phyloP scores from a whole-genome alignment of 2,113 vertebrate genomes.

The Myotis lucifugus region DNA sequence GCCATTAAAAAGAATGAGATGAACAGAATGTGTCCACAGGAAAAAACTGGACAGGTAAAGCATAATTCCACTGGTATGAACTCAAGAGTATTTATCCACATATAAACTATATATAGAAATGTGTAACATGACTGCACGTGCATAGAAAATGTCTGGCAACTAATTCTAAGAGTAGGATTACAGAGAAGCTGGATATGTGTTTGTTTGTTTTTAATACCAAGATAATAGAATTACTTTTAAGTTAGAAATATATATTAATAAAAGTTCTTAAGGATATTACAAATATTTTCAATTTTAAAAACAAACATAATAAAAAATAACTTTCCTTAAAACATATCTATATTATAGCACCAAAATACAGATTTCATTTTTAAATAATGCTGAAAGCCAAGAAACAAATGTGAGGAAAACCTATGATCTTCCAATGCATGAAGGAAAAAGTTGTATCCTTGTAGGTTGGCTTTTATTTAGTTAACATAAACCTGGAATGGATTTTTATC shows the following conservation, averaged over 20 bases:
- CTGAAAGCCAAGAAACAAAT: slow-evolving; percentile 56
- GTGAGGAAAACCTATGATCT: slow-evolving; percentile 59
- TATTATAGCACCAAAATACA: background rate
- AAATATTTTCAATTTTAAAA: slow-evolving; percentile 49
- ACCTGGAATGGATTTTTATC: slow-evolving; percentile 80
- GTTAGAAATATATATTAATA: slow-evolving; percentile 10
- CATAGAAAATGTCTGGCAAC: background rate
- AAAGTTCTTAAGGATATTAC: slow-evolving; percentile 24
- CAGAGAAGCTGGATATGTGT: background rate
- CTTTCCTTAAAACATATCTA: slow-evolving; percentile 6
- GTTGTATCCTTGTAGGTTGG: slow-evolving; percentile 60
- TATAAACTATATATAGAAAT: background rate
- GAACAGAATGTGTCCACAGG: background rate
- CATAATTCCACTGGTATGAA: background rate
- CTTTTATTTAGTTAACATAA: slow-evolving; percentile 75
- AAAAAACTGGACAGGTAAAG: background rate
- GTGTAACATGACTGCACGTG: background rate
- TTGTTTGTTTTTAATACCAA: background rate
- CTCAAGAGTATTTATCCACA: background rate
- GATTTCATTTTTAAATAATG: slow-evolving; percentile 18
- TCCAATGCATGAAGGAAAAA: slow-evolving; percentile 44
- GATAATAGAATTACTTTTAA: slow-evolving; percentile 22
- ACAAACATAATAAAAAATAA: background rate
- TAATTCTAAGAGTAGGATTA: background rate
- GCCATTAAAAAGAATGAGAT: background rate